Conservation (phyloP, 2,797 vertebrate genomes). For the Caiman crocodilus region DNA sequence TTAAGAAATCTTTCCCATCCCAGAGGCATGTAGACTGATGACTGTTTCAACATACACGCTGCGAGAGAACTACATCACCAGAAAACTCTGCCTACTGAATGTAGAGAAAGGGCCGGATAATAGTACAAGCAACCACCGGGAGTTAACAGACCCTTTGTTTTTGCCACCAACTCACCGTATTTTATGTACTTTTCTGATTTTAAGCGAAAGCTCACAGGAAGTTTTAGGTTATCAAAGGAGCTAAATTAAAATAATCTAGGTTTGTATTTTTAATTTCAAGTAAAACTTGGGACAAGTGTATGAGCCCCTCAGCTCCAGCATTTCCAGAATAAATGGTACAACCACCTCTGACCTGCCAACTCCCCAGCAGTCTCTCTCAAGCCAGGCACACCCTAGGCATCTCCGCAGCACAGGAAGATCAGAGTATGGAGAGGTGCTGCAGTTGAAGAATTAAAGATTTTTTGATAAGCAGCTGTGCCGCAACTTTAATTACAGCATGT, state of each 20-base stretch:
- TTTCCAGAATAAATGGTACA: not conserved
- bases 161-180: not conserved
- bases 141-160: not conserved
- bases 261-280: not conserved
- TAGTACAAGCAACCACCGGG: not conserved
- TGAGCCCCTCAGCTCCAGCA: not conserved
- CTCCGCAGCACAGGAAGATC: not conserved
- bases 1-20: not conserved
- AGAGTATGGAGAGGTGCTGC: too few relatives aligned
- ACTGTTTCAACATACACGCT: not conserved
- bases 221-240: not conserved
- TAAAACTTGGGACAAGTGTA: not conserved
- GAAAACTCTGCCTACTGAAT: not conserved
- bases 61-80: not conserved
- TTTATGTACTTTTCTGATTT: not conserved
- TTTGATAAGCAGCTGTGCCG: not conserved
- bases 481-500: not conserved
- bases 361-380: not conserved
- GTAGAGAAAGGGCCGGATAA: not conserved
- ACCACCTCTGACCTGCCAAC: not conserved
- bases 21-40: not conserved
- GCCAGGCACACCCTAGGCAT: too few relatives aligned
- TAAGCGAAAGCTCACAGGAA: not conserved
- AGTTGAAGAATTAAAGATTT: not conserved
- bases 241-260: not conserved